phyloP scores from a whole-genome alignment of 2,113 vertebrate species.

The Phalacrocorax carbo region DNA sequence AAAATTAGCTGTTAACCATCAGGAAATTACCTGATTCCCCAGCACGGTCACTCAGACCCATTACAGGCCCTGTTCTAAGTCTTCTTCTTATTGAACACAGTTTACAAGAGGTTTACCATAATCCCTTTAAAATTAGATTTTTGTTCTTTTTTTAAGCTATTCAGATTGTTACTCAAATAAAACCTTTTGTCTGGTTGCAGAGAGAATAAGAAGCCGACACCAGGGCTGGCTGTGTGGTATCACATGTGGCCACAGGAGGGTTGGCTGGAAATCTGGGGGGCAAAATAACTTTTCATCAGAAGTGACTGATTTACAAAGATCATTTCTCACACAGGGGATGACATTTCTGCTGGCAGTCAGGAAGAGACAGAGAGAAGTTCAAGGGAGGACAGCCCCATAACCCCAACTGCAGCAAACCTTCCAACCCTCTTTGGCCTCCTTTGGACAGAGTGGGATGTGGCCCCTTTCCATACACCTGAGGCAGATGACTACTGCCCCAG shows the following conservation, averaged over 20 bases:
- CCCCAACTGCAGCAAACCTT: fast-evolving
- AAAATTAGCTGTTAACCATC: slow-evolving; percentile 64
- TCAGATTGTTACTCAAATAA: slow-evolving; percentile 8
- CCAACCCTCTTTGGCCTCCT: background rate
- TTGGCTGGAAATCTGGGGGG: background rate
- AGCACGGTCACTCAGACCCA: slow-evolving; percentile 55
- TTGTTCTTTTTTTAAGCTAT: slow-evolving; percentile 54
- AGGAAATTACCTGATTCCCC: slow-evolving; percentile 76
- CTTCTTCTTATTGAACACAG: slow-evolving; percentile 71
- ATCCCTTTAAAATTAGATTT: slow-evolving; percentile 80
- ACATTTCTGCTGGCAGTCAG: background rate
- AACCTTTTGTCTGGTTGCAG: background rate
- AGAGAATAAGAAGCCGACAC: background rate
- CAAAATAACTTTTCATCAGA: background rate
- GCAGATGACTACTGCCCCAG: background rate
- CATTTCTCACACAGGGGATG: background rate
- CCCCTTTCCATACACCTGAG: background rate
- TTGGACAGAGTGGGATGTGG: background rate
- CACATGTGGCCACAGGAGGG: fast-evolving
- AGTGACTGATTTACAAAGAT: slow-evolving; percentile 7
- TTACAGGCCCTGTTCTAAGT: slow-evolving; percentile 67
- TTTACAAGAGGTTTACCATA: slow-evolving; percentile 75
- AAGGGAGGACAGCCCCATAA: background rate
- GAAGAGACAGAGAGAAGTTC: background rate
- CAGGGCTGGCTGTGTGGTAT: background rate